Percentiles rank a stretch among this genome's conserved stretches.
phyloP scores from a whole-genome alignment of 2,888 invertebrate genomes.

The Polyommatus iphigenia region DNA sequence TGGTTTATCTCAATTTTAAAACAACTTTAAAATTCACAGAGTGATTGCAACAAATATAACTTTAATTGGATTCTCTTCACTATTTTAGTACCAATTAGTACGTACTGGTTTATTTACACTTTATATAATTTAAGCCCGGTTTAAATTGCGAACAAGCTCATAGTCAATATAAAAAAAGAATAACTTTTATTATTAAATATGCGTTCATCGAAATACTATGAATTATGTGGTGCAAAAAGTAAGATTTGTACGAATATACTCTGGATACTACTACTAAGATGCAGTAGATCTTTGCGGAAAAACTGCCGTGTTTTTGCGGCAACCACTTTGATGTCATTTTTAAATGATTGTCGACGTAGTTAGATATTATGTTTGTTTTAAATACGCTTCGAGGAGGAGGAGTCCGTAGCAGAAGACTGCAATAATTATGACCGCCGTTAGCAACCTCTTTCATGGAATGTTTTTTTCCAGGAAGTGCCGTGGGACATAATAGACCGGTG shows the following conservation, averaged over 20 bases:
- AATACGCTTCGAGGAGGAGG: background rate
- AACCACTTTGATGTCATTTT: no score
- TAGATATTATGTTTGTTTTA: background rate
- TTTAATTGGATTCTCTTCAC: conserved; percentile 15
- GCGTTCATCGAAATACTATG: no score
- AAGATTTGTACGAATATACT: no score
- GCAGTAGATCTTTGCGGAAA: no score
- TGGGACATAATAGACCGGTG: conserved; percentile 87
- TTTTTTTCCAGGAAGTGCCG: conserved; percentile 81
- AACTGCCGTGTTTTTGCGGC: no score
- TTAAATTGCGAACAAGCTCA: background rate
- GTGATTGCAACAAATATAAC: conserved; percentile 15
- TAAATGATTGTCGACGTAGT: no score
- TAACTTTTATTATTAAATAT: no score
- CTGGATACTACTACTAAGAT: no score
- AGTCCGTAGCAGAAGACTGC: background rate
- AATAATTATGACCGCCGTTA: background rate
- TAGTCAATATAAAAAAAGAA: background rate
- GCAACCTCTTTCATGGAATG: background rate
- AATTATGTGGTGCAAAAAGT: no score
- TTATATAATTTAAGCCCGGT: conserved; percentile 1
- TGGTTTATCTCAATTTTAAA: background rate
- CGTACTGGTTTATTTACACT: conserved; percentile 18
- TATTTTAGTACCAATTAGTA: background rate
- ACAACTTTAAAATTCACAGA: conserved; percentile 15